Base-by-base conservation (phyloP, 2,888 invertebrate genomes). In the Piscicola geometra region DNA sequence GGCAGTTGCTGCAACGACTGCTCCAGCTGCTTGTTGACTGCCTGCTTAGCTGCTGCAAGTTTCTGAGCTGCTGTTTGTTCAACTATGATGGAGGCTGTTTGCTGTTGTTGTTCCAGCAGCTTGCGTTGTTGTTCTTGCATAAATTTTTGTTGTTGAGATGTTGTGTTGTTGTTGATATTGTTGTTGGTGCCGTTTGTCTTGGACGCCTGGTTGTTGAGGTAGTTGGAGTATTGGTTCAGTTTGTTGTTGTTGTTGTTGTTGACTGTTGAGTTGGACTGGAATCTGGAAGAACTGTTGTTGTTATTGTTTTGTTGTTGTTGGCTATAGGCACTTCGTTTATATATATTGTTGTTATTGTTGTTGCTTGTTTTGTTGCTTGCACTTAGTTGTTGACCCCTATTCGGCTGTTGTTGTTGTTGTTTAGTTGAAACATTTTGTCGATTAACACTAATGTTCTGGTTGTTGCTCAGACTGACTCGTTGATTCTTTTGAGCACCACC, bases 41-140 rank as follows among this genome's bases (percentile, higher is more conserved):
- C 64, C 28, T 60, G 35, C 33, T 73, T 73, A 15, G 73, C 73
- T 30, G 73, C 64, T 18, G 73, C 60, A 12, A 73, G 52, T 33
- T 52, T 73, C 21, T 52, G 47, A 33, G 73, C 73, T 21, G 73
- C 73, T 25, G 60, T 73, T 21, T 73, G 73, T 32, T 73, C 73
- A 35, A 73, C 60, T 21, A 73, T n/a, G 15, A 52, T 52, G 32
- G 64, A 28, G 64, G 73, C 73, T 25, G 73, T 64, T 64, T 73
- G 73, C n/a, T 73, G 73, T n/a, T 73, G 64, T 41, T 73, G 73
- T 52, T 73, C 60, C 33, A 73, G 25, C 36, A 73, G 18, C n/a
- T 73, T 73, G n/a, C 73, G 30, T 33, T 73, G 73, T 25, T 73
- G 73, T 60, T 73, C 73, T 21, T 73, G 73, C 35, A 73, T 33